phyloP scores from a whole-genome alignment of 1,140 invertebrate genomes.

The Rhizoglyphus robini region DNA sequence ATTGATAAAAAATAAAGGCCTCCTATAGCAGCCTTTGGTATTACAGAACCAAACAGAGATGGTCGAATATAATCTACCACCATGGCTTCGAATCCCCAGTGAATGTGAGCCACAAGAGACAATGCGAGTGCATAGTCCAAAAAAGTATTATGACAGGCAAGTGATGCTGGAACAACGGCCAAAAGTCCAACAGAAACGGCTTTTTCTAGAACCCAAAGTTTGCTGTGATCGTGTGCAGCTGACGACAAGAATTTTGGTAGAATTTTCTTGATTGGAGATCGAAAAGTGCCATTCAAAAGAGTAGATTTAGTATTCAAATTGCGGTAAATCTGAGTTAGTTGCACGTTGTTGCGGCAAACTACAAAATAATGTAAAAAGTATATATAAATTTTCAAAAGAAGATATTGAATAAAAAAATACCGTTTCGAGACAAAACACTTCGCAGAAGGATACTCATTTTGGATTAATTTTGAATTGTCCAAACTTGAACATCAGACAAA shows the following conservation, averaged over 20 bases:
- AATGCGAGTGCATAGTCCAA: constrained; percentile 50
- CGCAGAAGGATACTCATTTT: no score
- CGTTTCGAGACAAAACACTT: no score
- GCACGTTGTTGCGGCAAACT: no score
- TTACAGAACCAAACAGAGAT: constrained; percentile 51
- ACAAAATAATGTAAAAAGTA: no score
- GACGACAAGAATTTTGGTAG: background rate
- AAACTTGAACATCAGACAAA: no score
- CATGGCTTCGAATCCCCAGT: constrained; percentile 77
- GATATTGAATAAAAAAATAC: no score
- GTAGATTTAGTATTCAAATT: background rate
- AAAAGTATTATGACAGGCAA: constrained; percentile 46
- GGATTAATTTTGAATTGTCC: no score
- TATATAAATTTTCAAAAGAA: no score
- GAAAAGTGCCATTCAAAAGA: constrained; percentile 53
- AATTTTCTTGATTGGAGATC: background rate
- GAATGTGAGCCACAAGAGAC: constrained; percentile 49
- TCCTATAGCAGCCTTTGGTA: constrained; percentile 53
- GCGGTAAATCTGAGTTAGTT: no score
- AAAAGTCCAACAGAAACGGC: constrained; percentile 43
- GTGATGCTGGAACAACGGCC: constrained; percentile 46
- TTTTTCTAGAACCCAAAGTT: constrained; percentile 53
- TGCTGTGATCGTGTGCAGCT: constrained; percentile 23
- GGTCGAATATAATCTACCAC: constrained; percentile 70
- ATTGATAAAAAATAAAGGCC: constrained; percentile 56